Base-by-base conservation (phyloP, 2,888 invertebrate species). In the Heliconius charithonia region DNA sequence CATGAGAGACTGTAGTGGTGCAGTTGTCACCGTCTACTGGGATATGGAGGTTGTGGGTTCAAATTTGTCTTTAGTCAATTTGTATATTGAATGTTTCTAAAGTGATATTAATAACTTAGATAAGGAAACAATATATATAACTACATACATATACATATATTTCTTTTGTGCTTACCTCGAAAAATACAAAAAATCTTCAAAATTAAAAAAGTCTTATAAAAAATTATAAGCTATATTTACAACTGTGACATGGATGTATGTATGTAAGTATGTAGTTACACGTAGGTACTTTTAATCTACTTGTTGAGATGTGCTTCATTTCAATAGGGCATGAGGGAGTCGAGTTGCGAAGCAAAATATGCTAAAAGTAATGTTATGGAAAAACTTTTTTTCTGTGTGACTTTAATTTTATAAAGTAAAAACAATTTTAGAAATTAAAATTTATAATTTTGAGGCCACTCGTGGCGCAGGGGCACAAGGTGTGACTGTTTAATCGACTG, bases 271-370 rank as follows among this genome's bases (percentile, higher is more conserved):
- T 19, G 51, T 51, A 22, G 19, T 10, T 59, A 59, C 59, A 3
- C 32, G 32, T 37, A 37, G 25, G 32, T 59, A 72, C 59, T 59
- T 72, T 37, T 72, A 72, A 59, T 59, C n/a, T 56, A 69, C 56
- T 72, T 22, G 72, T 37, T 72, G 32, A 37, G 32, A 56, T 29
- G 51, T 72, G 71, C 56, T 59, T 72, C n/a, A 59, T 72, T 72
- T 72, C 72, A 59, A 72, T 72, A 72, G 72, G 59, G 9, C 72
- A 37, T 37, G 16, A 25, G 72, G 72, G 72, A 72, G 32, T 56
- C n/a, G 16, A 37, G 59, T 59, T 37, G 16, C 16, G 32, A 32
- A 72, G 37, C 16, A 59, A 51, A 70, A 72, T 59, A 72, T 72
- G 37, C 37, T 37, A 32, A 37, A 72, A 59, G 59, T 59, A 59